Conservation (phyloP, 2,888 invertebrate genomes). For the Euproctis similis region DNA sequence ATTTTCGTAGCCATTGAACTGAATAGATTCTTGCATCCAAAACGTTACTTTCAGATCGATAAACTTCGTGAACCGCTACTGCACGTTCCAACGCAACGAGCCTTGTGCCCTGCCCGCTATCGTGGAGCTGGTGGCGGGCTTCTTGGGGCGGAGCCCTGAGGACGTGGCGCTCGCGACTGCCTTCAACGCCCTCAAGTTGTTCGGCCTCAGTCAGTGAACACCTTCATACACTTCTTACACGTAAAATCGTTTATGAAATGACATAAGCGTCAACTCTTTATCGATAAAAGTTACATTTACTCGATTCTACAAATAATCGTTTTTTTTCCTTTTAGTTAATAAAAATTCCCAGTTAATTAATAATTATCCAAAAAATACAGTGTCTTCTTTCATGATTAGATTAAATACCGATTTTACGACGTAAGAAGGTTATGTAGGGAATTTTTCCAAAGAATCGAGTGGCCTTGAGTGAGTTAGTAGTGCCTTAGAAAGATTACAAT, state of each 20-base stretch:
- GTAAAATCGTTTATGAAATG: too few species aligned
- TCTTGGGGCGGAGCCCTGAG: slow-evolving; percentile 89
- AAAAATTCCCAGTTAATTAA: too few species aligned
- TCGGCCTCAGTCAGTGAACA: slow-evolving; percentile 85
- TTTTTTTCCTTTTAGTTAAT: too few species aligned
- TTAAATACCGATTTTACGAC: neutral
- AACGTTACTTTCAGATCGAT: slow-evolving; percentile 75
- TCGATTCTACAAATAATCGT: neutral
- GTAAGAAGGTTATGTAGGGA: slow-evolving; percentile 8
- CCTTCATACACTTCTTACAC: too few species aligned
- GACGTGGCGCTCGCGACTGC: slow-evolving; percentile 93
- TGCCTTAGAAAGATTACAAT: slow-evolving; percentile 24
- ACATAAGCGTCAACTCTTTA: too few species aligned
- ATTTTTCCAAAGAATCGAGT: slow-evolving; percentile 19
- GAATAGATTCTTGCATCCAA: too few species aligned
- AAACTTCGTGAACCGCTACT: slow-evolving; percentile 90
- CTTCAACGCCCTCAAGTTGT: slow-evolving; percentile 92
- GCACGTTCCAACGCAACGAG: slow-evolving; percentile 97
- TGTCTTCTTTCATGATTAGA: too few species aligned
- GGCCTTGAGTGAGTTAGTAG: slow-evolving; percentile 17
- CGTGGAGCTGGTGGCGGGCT: slow-evolving; percentile 95
- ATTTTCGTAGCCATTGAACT: too few species aligned
- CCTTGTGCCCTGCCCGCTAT: slow-evolving; percentile 95
- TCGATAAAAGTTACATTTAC: too few species aligned
- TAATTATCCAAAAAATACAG: too few species aligned